These are phyloP conservation scores for Gymnocypris eckloni DNA, from an alignment of 2,797 vertebrate genomes.

Conservation along the genomic window DNA sequence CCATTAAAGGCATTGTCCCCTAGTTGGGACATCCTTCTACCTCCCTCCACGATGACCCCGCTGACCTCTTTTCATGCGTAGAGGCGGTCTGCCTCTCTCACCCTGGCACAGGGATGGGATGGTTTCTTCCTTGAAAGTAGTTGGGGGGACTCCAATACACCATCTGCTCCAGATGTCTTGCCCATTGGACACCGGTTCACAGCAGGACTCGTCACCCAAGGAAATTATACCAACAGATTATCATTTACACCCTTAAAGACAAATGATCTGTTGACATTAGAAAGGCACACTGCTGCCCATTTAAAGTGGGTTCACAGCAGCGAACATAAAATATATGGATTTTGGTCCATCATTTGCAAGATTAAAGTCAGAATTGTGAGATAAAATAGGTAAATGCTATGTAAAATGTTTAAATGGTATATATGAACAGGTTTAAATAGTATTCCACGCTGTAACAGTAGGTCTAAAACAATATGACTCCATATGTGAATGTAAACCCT, in stretches of 20 bases:
- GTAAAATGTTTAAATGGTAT: too few species aligned
- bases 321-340: background rate
- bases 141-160: constrained; percentile 40
- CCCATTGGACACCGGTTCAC: constrained; percentile 39
- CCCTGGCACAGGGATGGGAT: constrained; percentile 11
- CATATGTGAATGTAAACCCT: too few species aligned
- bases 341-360: background rate
- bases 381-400: too few species aligned
- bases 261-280: background rate
- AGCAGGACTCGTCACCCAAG: background rate
- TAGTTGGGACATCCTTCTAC: constrained; percentile 36
- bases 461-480: too few species aligned
- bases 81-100: constrained; percentile 15
- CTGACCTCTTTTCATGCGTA: constrained; percentile 29
- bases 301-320: background rate
- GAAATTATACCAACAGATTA: constrained; percentile 23
- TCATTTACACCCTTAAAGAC: constrained; percentile 32
- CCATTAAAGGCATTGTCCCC: constrained; percentile 54
- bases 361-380: too few species aligned
- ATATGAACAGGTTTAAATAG: too few species aligned
- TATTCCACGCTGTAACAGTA: too few species aligned
- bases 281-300: background rate
- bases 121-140: constrained; percentile 26
- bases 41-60: constrained; percentile 40
- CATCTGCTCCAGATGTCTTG: constrained; percentile 53